Base-by-base conservation (phyloP, 2,797 vertebrate genomes). In the Otolemur crassicaudatus region DNA sequence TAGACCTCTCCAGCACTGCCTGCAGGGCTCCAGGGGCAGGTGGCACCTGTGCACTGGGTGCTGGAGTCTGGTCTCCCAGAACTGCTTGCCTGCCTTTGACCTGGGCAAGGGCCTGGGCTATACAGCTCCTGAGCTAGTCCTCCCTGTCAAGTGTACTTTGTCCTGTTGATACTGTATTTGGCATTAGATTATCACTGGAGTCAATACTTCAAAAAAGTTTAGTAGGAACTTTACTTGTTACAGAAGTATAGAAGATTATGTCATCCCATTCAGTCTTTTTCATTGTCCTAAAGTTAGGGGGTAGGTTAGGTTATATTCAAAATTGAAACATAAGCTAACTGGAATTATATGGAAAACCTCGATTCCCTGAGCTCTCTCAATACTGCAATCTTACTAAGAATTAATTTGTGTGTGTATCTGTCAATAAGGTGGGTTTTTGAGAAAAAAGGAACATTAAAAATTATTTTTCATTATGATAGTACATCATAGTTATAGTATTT, bases 1-100 rank as follows among this genome's bases (percentile, higher is more conserved):
- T 9, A 53, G 27, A 16, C 4, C 4, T 77, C 53, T 31, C 16
- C 17, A 29, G 29, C 20, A 40, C 17, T 65, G 7, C 3, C 37
- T 9, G 4, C 2, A 65, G 31, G 34, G 1, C 37, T 25, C 37
- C 27, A 46, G 31, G 23, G 23, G 23, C 34, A 27, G 0, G 0
- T 25, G 53, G 7, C 49, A 34, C 22, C 9, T 56, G 22, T 53
- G 4, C 23, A 75, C 25, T 40, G 61, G 27, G 37, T 13, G 5
- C 22, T 23, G 14, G 10, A 34, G 23, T 73, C 22, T 86, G 19
- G 20, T 34, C 10, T 19, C 10, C 5, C 17, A 34, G 8, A 0
- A 2, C 12, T 67, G 31, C 56, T 69, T 12, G 76, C 29, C 61
- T 1, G 20, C 63, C 27, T 34, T 40, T n/a, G 31, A 84, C 22